Base-by-base conservation (phyloP, 2,888 invertebrate species). In the Dasysyrphus albostriatus region DNA sequence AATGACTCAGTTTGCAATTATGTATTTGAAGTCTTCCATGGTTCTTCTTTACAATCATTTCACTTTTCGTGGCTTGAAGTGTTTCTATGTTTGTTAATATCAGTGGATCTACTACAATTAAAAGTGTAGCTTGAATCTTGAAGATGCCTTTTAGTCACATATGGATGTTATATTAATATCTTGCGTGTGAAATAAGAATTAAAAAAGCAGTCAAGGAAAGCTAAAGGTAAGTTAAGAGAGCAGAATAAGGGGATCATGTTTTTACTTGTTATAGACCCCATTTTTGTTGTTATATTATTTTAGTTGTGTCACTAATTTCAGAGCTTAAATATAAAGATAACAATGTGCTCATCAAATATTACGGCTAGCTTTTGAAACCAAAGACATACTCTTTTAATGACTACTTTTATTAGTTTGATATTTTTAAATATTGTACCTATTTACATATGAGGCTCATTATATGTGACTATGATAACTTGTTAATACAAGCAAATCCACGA, bases 241-340 rank as follows among this genome's bases (percentile, higher is more conserved):
- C 65, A 59, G 59, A 67, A 67, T 77, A 59, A 72, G 34, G 4
- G 58, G 58, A 10, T 34, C 10, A 67, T 59, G 54, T 37, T 32
- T 59, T 72, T 58, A 51, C 51, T 16, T 34, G 16, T 34, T 39
- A 1, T n/a, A 54, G 54, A 29, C 8, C 29, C 24, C 24, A 24
- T 3, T 24, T 24, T 2, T 24, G 24, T 24, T 24, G 24, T 24
- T 24, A 24, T 3, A 24, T 24, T 24, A 24, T 24, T 24, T 24
- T 24, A 24, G 3, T 24, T 24, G 2, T 24, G 24, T 24, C 24
- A 24, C 24, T 24, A 24, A 24, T 24, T 24, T 24, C 24, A 24
- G 24, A 24, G 24, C 24, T 24, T 24, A 24, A 24, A 24, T 24
- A 24, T 1, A 1, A 2, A 24, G 24, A 24, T 24, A 24, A 24